Evolutionary conservation across 2,888 invertebrate species (phyloP).

Genomic region (Dasypogon diadema): DNA sequence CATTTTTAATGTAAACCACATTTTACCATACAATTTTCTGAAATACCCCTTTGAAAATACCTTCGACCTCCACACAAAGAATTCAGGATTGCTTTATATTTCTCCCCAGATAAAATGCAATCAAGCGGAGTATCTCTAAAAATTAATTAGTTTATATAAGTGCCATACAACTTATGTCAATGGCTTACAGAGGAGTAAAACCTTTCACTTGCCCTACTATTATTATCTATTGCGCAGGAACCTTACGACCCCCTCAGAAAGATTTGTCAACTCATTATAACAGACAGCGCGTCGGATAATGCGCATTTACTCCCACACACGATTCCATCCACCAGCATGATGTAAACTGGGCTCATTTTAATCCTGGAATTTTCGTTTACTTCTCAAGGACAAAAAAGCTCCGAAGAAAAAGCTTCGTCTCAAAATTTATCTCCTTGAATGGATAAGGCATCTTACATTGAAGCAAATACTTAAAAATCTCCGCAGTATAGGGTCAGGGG

Average conservation of each 20-base stretch:
- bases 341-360: constrained; percentile 14
- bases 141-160: constrained; percentile 22
- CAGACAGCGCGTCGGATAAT: not conserved
- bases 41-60: not conserved
- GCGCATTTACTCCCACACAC: constrained; percentile 19
- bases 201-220: not conserved
- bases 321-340: not conserved
- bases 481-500: constrained; percentile 17
- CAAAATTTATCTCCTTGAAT: constrained; percentile 21
- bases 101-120: constrained; percentile 9
- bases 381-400: constrained; percentile 28
- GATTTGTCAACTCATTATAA: constrained; percentile 14
- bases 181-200: not conserved
- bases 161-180: not conserved
- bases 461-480: constrained; percentile 1
- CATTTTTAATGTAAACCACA: constrained; percentile 5
- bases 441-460: constrained; percentile 5
- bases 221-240: not conserved
- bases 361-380: constrained; percentile 3
- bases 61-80: constrained; percentile 12
- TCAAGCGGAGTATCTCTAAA: constrained; percentile 4
- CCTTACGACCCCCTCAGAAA: not conserved
- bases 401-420: constrained; percentile 20
- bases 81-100: constrained; percentile 12
- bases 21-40: too few relatives aligned